Base-by-base conservation (phyloP, 2,888 invertebrate species). In the Phortica okadai region DNA sequence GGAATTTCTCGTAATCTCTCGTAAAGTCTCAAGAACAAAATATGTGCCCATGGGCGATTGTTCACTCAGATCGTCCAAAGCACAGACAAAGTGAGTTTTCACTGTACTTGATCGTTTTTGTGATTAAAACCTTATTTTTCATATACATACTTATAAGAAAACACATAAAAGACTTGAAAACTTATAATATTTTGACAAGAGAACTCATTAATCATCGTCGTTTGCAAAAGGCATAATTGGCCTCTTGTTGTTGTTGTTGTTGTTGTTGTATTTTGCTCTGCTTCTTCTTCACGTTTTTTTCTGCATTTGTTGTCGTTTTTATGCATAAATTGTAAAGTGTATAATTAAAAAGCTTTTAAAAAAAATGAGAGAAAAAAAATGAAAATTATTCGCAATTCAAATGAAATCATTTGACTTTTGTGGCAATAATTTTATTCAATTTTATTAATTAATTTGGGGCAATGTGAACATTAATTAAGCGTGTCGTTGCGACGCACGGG, bases 391-490 rank as follows among this genome's bases (percentile, higher is more conserved):
- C 33, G 64, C 41, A 25, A 64, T 64, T 33, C 41, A 25, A 64
- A 64, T 64, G 33, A 64, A 64, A 64, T 64, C 41, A 25, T 21
- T 25, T 64, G 21, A 2, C 64, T 33, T 33, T 33, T 33, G 33
- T 33, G 33, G 33, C 33, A 33, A 33, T 33, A 33, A 33, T 33
- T 33, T 33, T 33, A 33, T 33, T 33, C 33, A 73, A 73, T 81
- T 84, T 84, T 83, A 83, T 82, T 81, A 85, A 86, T 86, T 86
- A 83, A 83, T 84, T 85, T 87, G 84, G 87, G 82, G 82, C 85
- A 86, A 84, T 85, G 80, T 82, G 84, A 86, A 86, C 84, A 70
- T 85, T 86, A 85, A 85, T 85, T 85, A 86, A 82, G 82, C 85
- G 85, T 86, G 87, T 86, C 86, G 85, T 85, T 2, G 54, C 54